These are phyloP conservation scores for Phacellophora camtschatica DNA, from an alignment of 30 jellyfish, hydroid and myxozoan species.

Conservation along the genomic window DNA sequence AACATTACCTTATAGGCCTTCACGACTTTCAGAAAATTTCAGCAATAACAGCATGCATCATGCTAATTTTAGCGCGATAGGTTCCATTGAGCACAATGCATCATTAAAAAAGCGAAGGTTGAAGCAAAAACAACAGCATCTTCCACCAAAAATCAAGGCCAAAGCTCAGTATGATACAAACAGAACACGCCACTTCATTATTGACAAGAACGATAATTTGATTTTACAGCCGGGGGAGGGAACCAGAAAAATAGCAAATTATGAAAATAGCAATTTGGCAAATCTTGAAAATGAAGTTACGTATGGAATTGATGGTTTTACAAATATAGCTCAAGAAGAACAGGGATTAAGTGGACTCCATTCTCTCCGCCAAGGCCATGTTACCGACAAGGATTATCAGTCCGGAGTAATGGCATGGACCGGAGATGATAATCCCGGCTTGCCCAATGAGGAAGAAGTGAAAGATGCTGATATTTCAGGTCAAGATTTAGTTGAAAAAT, in stretches of 20 bases:
- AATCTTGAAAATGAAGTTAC: conserved; percentile 41
- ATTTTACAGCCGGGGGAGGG: conserved; percentile 57
- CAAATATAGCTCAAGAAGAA: conserved; percentile 19
- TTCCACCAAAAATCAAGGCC: too few relatives aligned
- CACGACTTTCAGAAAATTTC: background rate
- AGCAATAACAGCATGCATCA: background rate
- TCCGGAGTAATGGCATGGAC: conserved; percentile 62
- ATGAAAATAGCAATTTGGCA: conserved; percentile 28
- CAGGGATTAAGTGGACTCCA: conserved; percentile 40
- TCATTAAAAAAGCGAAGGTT: background rate
- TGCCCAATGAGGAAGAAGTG: conserved; percentile 38
- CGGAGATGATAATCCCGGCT: conserved; percentile 54
- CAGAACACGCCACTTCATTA: conserved; percentile 57
- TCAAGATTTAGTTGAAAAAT: conserved; percentile 32
- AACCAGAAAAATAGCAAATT: conserved; percentile 19
- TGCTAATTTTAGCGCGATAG: background rate
- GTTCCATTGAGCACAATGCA: background rate
- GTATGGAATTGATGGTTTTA: conserved; percentile 12
- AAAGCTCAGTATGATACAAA: conserved; percentile 48
- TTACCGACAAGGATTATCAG: conserved; percentile 16
- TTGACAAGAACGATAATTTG: conserved; percentile 35
- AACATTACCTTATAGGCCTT: background rate
- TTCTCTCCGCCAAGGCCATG: background rate
- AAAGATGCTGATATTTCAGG: conserved; percentile 41
- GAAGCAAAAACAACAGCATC: background rate